Percentiles rank a stretch among this genome's conserved stretches.
Conservation (phyloP, 2,797 vertebrate species). For the Sebastes nivosus region DNA sequence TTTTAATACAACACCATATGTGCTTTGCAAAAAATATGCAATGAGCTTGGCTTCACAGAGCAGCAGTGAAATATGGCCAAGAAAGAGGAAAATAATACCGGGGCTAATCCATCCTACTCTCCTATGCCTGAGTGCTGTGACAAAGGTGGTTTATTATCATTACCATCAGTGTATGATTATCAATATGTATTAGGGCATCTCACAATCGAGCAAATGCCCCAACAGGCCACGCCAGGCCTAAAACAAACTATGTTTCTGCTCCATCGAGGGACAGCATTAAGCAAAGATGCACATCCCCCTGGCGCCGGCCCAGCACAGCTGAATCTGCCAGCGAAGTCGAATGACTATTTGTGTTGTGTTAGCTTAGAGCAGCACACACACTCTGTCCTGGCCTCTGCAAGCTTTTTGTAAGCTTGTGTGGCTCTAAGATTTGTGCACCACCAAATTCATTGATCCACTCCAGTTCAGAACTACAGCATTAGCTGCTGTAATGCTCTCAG, state of each 20-base stretch:
- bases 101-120: slow-evolving; percentile 75
- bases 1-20: slow-evolving; percentile 83
- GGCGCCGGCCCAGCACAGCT: slow-evolving; percentile 36
- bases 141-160: slow-evolving; percentile 77
- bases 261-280: slow-evolving; percentile 60
- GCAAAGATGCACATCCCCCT: slow-evolving; percentile 56
- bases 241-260: slow-evolving; percentile 71
- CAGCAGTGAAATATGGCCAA: slow-evolving; percentile 71
- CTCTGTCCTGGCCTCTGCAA: slow-evolving; percentile 44
- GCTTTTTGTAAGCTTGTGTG: slow-evolving; percentile 67
- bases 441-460: slow-evolving; percentile 76
- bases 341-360: slow-evolving; percentile 70
- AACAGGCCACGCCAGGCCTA: slow-evolving; percentile 55
- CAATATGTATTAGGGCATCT: slow-evolving; percentile 69
- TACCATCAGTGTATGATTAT: slow-evolving; percentile 74
- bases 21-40: slow-evolving; percentile 74
- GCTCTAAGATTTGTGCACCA: slow-evolving; percentile 73
- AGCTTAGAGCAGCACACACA: slow-evolving; percentile 18
- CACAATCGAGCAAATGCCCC: slow-evolving; percentile 52
- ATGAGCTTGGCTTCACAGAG: slow-evolving; percentile 68
- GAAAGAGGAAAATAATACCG: slow-evolving; percentile 71
- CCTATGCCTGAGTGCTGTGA: slow-evolving; percentile 54
- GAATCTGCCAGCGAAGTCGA: slow-evolving; percentile 64
- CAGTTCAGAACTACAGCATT: slow-evolving; percentile 65
- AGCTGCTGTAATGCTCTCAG: slow-evolving; percentile 2